Evolutionary conservation across 2,888 invertebrate genomes (phyloP).

Genomic region (Coecobrya sp.): DNA sequence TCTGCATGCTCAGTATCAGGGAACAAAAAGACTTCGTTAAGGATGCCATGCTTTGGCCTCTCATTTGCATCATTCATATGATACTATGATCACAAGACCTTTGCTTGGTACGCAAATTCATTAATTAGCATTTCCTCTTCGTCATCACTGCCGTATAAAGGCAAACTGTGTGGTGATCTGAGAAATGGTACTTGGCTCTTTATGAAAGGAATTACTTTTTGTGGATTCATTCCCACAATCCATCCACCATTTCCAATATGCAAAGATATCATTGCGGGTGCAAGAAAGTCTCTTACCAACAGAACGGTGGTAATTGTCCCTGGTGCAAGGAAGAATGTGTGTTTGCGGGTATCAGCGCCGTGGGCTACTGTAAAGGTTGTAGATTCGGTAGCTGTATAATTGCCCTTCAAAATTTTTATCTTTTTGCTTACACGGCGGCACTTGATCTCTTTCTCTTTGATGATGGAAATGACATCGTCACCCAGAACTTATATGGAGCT

Average conservation of each 20-base stretch:
- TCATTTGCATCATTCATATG: no score
- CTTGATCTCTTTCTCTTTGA: slow-evolving; percentile 3
- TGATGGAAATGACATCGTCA: slow-evolving; percentile 45
- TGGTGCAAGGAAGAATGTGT: slow-evolving; percentile 21
- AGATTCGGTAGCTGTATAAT: not conserved
- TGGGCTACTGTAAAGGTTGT: not conserved
- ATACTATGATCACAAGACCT: no score
- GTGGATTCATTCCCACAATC: not conserved
- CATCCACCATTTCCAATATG: slow-evolving; percentile 39
- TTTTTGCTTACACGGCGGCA: not conserved
- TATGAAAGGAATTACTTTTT: slow-evolving; percentile 33
- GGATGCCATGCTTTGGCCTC: no score
- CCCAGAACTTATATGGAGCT: slow-evolving; percentile 66
- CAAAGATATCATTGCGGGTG: not conserved
- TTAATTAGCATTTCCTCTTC: no score
- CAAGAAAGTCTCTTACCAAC: slow-evolving; percentile 54
- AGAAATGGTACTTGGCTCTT: not conserved
- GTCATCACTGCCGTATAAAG: no score
- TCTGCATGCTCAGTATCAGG: no score
- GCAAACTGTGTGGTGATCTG: not conserved
- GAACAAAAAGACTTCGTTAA: no score
- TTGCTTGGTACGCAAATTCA: no score
- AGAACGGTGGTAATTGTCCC: slow-evolving; percentile 46
- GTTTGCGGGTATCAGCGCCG: not conserved
- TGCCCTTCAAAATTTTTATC: slow-evolving; percentile 6